A percentile compares a stretch with the other conserved stretches of the same genome.
Evolutionary conservation across 1,140 invertebrate genomes (phyloP).

Genomic region (Drosophila tani): DNA sequence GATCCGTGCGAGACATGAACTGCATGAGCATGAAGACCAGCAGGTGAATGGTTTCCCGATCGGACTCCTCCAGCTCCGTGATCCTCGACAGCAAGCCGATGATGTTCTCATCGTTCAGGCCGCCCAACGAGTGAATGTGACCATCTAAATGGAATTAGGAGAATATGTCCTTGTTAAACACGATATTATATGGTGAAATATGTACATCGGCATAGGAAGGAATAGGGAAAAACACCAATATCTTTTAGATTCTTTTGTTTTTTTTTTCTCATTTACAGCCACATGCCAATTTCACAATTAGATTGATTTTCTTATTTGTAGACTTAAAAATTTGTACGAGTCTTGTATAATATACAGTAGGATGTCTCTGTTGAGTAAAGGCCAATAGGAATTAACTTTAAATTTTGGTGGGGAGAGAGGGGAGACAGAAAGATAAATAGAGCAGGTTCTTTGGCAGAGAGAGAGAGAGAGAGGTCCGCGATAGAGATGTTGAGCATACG

Average conservation of each 20-base stretch:
- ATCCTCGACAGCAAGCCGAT: constrained; percentile 91
- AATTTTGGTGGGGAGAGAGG: constrained; percentile 24
- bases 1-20: constrained; percentile 91
- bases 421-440: constrained; percentile 32
- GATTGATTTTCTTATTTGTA: constrained; percentile 60
- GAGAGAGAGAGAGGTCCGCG: constrained; percentile 27
- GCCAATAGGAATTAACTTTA: constrained; percentile 27
- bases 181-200: constrained; percentile 1
- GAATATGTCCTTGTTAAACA: neutral
- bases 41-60: constrained; percentile 97
- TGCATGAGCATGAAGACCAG: constrained; percentile 98
- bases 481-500: constrained; percentile 72
- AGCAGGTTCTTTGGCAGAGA: constrained; percentile 32
- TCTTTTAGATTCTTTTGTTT: constrained; percentile 26
- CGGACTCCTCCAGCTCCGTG: constrained; percentile 96
- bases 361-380: constrained; percentile 40
- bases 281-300: constrained; percentile 82
- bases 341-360: constrained; percentile 68
- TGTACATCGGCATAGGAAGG: neutral
- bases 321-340: constrained; percentile 44
- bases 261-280: constrained; percentile 60
- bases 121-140: constrained; percentile 90
- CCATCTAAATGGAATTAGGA: constrained; percentile 87
- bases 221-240: constrained; percentile 53
- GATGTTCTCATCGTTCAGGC: constrained; percentile 90